These are phyloP conservation scores for Cantharis nigra DNA, from an alignment of 2,888 invertebrate genomes.

Conservation along the genomic window DNA sequence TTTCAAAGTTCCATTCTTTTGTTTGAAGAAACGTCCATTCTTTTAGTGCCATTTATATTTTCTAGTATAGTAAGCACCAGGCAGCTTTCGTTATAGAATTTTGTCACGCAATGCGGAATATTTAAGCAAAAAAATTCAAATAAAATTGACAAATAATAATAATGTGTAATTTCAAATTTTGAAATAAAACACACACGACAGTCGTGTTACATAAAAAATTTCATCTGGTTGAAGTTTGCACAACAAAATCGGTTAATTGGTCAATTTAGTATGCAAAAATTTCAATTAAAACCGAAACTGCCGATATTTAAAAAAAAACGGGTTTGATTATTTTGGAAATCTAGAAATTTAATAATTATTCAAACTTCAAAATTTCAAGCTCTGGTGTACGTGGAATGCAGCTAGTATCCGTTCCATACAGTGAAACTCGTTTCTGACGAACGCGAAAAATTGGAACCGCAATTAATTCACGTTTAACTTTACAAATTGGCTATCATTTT, in stretches of 20 bases:
- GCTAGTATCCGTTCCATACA: not conserved
- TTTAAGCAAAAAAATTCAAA: not conserved
- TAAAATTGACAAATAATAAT: not conserved
- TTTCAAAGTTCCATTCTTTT: not conserved
- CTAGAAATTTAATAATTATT: not conserved
- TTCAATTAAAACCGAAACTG: not conserved
- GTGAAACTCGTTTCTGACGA: not conserved
- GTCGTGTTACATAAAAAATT: not conserved
- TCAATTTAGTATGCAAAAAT: not conserved
- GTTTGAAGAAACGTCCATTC: not conserved
- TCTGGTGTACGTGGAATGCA: not conserved
- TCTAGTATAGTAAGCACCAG: not conserved
- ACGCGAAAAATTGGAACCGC: not conserved
- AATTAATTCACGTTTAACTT: not conserved
- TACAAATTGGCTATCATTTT: not conserved
- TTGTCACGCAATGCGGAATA: not conserved
- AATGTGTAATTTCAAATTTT: not conserved
- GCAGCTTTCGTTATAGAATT: not conserved
- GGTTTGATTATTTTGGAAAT: not conserved
- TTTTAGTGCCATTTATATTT: not conserved
- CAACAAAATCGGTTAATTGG: not conserved
- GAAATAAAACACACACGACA: not conserved
- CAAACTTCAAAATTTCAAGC: not conserved
- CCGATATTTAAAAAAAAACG: not conserved
- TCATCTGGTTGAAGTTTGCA: not conserved